A percentile compares a stretch with the other conserved stretches of the same genome.
Evolutionary conservation across 2,113 vertebrate genomes (phyloP).

Genomic region (Chaetura pelagica): DNA sequence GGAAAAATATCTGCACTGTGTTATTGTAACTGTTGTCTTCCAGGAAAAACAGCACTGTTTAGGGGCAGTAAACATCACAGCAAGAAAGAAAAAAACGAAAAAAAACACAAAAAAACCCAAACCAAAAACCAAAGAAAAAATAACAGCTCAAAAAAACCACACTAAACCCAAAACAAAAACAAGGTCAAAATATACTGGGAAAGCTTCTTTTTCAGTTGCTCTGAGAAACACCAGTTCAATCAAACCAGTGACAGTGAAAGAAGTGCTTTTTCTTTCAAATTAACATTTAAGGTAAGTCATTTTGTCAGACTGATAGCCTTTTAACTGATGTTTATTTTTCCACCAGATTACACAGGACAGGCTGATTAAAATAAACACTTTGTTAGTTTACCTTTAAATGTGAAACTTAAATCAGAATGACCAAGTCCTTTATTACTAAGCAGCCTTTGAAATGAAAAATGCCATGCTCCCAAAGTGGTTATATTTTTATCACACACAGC

Average conservation of each 20-base stretch:
- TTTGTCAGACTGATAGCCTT: slow-evolving; percentile 21
- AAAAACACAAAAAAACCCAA: neutral
- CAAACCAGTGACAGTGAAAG: neutral
- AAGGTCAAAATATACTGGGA: neutral
- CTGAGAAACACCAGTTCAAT: slow-evolving; percentile 12
- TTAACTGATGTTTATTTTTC: slow-evolving; percentile 26
- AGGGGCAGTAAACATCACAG: neutral
- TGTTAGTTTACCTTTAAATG: slow-evolving; percentile 33
- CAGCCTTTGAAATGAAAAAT: slow-evolving; percentile 21
- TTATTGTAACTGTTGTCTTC: neutral
- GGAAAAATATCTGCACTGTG: neutral
- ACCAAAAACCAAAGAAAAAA: too few relatives aligned
- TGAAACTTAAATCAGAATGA: slow-evolving; percentile 28
- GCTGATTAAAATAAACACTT: slow-evolving; percentile 38
- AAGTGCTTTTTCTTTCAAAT: neutral
- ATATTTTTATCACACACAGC: slow-evolving; percentile 30
- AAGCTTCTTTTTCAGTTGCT: neutral
- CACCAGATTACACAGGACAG: slow-evolving; percentile 1
- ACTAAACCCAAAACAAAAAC: neutral
- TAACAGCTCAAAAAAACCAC: neutral
- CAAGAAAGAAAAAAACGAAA: neutral
- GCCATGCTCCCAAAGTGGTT: neutral
- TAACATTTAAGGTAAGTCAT: slow-evolving; percentile 33
- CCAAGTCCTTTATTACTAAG: neutral
- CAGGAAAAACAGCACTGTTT: neutral